These are phyloP conservation scores for Drosophila mercatorum DNA, from an alignment of 2,888 invertebrate species.

Conservation along the genomic window DNA sequence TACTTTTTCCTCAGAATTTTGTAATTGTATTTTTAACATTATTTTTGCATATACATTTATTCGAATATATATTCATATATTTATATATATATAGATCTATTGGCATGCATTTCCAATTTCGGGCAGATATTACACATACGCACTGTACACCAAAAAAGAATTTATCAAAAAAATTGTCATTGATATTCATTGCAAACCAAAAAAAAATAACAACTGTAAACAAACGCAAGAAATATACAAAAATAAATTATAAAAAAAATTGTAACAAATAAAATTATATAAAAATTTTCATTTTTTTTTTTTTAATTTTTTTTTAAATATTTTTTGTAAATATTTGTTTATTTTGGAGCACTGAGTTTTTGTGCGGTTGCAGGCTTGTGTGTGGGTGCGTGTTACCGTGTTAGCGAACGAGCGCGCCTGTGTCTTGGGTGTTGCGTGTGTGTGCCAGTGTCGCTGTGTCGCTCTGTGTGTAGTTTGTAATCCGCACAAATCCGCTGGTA, in stretches of 20 bases:
- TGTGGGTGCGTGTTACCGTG: conserved; percentile 29
- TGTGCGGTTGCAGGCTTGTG: background rate
- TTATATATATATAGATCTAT: background rate
- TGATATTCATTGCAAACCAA: background rate
- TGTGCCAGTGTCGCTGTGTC: background rate
- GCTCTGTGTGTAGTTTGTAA: conserved; percentile 55
- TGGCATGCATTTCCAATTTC: conserved; percentile 12
- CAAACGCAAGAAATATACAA: conserved; percentile 13
- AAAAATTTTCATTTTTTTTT: conserved; percentile 2
- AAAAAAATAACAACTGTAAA: conserved; percentile 13
- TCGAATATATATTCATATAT: background rate
- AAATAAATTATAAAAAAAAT: conserved; percentile 5
- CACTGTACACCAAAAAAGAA: conserved; percentile 65
- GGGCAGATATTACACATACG: conserved; percentile 62
- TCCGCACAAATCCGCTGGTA: conserved; percentile 81
- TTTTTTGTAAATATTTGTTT: background rate
- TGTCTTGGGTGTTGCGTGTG: conserved; percentile 6
- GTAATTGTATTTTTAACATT: background rate
- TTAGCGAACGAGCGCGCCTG: conserved; percentile 10
- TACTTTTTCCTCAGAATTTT: background rate
- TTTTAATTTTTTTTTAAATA: background rate
- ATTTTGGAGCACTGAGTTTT: conserved; percentile 15
- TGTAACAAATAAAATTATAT: too few species aligned
- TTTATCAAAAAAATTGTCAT: conserved; percentile 36
- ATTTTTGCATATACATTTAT: background rate